Percentiles rank a stretch among this genome's conserved stretches.
phyloP scores from a whole-genome alignment of 2,797 vertebrate species.

The Gymnodraco acuticeps region DNA sequence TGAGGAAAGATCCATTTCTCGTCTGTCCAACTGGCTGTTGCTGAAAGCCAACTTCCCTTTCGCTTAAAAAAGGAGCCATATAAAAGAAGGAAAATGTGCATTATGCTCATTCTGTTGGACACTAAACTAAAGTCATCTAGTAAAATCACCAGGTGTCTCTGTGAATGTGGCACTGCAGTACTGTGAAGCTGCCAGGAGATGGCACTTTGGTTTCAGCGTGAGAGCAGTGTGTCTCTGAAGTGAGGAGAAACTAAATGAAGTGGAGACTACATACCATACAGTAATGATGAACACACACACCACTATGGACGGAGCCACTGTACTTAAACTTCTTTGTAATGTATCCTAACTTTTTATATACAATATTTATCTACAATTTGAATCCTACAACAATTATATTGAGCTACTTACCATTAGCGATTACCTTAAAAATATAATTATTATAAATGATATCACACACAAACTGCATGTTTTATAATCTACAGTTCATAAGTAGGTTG shows the following conservation, averaged over 20 bases:
- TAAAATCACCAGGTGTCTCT: constrained; percentile 67
- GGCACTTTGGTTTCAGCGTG: constrained; percentile 86
- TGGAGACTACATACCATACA: constrained; percentile 53
- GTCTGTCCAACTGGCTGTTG: constrained; percentile 78
- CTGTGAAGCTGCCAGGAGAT: constrained; percentile 76
- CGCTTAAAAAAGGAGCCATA: constrained; percentile 60
- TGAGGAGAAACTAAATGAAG: constrained; percentile 40
- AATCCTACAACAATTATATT: constrained; percentile 15
- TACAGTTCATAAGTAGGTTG: constrained; percentile 4
- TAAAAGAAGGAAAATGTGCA: constrained; percentile 66
- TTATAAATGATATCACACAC: constrained; percentile 15
- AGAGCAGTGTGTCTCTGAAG: constrained; percentile 36
- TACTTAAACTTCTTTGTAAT: constrained; percentile 26
- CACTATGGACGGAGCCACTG: constrained; percentile 13
- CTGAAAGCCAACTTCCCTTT: constrained; percentile 72
- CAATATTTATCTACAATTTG: constrained; percentile 37
- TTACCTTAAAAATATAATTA: constrained; percentile 7
- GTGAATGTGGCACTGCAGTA: constrained; percentile 61
- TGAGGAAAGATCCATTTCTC: constrained; percentile 65
- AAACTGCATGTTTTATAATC: constrained; percentile 9
- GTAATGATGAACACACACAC: constrained; percentile 36
- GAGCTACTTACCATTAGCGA: constrained; percentile 20
- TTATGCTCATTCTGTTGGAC: constrained; percentile 66
- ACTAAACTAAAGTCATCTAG: constrained; percentile 50
- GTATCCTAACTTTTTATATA: constrained; percentile 23